Evolutionary conservation across 92 coral and sea anemone species (phyloP), one percentile per base, ranked within the genome.

Genomic region (Pocillopora meandrina): DNA sequence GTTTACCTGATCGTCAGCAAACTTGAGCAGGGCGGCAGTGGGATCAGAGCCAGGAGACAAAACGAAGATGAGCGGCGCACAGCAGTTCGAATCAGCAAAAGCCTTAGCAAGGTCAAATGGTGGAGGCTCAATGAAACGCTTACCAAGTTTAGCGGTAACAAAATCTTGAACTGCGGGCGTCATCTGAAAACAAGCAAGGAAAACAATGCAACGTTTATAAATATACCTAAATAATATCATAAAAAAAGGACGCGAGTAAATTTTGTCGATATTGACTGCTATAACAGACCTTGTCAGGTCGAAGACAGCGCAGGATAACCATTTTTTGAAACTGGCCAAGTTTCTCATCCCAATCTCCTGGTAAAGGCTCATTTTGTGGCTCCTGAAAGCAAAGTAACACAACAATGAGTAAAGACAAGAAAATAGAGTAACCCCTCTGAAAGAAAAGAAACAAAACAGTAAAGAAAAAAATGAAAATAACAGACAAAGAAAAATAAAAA

Each of bases 31-130:
- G 12, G 99, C 99, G 17, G 99, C 99, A 1, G 99, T 96, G 33
- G 99, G 99, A 89, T 96, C 99, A 13, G 99, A 96, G 67, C 99
- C 99, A 5, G 99, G 99, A 23, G 99, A 96, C 55, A 96, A 87
- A 65, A 96, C 93, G 62, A 96, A 96, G 91, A 96, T 94, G 72
- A 96, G 97, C 2, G 99, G 99, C 49, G 93, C 99, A 42, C 98
- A 92, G 23, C 98, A 94, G 85, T 89, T 91, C 65, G 99, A 96
- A 80, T 96, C 99, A 21, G 96, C 96, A 75, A 96, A 96, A 16
- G 99, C 99, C 78, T 96, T 96, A 73, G 92, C 98, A 61, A 96
- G 93, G 84, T 96, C 99, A 78, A 96, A 96, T 21, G 99, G 99
- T 0, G 99, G 99, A 8, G 99, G 99, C 69, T 96, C 99, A 56